Evolutionary conservation across 2,113 vertebrate species (phyloP).

Genomic region (Melanerpes formicivorus): DNA sequence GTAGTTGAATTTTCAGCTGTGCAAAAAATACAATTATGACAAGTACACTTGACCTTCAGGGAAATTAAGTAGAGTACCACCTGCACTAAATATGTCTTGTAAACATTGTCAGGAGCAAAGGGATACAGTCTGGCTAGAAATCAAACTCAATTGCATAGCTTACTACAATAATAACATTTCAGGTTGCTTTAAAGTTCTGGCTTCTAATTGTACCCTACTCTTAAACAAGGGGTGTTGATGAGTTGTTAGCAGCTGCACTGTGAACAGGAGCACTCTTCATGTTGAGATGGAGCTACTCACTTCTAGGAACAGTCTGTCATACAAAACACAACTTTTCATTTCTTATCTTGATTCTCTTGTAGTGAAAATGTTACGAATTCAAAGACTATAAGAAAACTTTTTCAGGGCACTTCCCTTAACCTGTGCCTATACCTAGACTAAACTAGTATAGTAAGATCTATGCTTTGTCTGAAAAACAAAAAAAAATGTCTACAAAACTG

Average conservation of each 20-base stretch:
- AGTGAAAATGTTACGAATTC: neutral
- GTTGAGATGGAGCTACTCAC: neutral
- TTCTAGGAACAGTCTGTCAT: neutral
- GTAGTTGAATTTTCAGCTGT: slow-evolving; percentile 57
- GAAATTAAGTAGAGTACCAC: slow-evolving; percentile 57
- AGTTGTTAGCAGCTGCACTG: slow-evolving; percentile 41
- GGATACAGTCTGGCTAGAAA: slow-evolving; percentile 24
- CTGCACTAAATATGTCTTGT: slow-evolving; percentile 55
- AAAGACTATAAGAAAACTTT: neutral
- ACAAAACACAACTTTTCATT: neutral
- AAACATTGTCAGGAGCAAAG: slow-evolving; percentile 37
- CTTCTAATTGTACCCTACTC: neutral
- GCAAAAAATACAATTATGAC: slow-evolving; percentile 60
- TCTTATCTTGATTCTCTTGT: neutral
- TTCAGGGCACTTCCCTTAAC: neutral
- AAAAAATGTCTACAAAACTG: neutral
- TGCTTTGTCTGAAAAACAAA: neutral
- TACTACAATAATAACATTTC: neutral
- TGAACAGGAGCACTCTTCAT: slow-evolving; percentile 17
- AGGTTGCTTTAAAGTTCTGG: slow-evolving; percentile 17
- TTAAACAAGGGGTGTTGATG: slow-evolving; percentile 27
- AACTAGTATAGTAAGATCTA: neutral
- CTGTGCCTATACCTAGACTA: neutral
- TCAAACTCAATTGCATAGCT: slow-evolving; percentile 21
- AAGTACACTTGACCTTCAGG: slow-evolving; percentile 60